Conservation (phyloP, 2,888 invertebrate genomes). For the Dioctria linearis region DNA sequence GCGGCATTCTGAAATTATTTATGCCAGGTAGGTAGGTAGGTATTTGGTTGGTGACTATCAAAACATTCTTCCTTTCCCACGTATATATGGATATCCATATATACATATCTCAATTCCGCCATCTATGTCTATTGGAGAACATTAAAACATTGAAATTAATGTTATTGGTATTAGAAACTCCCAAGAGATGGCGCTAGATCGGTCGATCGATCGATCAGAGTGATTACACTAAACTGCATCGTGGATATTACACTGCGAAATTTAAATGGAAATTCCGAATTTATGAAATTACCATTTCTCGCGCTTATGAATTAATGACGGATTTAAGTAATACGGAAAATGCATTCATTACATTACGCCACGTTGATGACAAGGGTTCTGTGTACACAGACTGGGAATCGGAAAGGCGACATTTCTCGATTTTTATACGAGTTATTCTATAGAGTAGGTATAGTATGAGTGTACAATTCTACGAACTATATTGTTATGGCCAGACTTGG, state of each 20-base stretch:
- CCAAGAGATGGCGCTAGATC: not conserved
- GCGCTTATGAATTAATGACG: constrained; percentile 18
- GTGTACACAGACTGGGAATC: not conserved
- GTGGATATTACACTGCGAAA: not conserved
- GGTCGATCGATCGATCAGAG: not conserved
- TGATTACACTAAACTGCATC: not conserved
- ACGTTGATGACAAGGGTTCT: not conserved
- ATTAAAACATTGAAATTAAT: no score
- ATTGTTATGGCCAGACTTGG: not conserved
- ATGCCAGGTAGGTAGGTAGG: not conserved
- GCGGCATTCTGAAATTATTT: not conserved
- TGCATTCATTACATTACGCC: constrained; percentile 4
- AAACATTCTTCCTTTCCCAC: not conserved
- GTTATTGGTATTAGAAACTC: no score
- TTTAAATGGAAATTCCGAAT: not conserved
- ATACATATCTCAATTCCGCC: no score
- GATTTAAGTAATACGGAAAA: constrained; percentile 27
- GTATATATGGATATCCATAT: no score
- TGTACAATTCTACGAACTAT: not conserved
- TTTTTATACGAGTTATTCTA: constrained; percentile 18
- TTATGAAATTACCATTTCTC: constrained; percentile 8
- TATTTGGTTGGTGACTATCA: not conserved
- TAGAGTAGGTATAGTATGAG: not conserved
- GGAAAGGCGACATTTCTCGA: constrained; percentile 8
- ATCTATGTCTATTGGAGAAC: no score